These are phyloP conservation scores for Dasyprocta punctata DNA, from an alignment of 2,113 vertebrate species.

Conservation along the genomic window DNA sequence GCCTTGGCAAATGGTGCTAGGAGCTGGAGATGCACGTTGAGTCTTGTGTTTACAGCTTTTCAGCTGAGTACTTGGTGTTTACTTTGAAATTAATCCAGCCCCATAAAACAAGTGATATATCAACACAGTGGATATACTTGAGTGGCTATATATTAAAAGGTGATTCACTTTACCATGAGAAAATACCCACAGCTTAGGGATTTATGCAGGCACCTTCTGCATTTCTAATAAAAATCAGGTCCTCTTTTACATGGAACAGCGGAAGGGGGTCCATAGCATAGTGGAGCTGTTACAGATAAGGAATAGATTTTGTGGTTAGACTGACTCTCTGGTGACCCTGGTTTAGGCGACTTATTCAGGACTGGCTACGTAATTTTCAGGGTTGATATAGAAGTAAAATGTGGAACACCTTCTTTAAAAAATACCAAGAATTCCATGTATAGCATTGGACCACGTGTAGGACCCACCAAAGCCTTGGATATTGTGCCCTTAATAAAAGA, in stretches of 20 bases:
- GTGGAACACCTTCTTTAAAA: not conserved
- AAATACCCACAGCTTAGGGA: not conserved
- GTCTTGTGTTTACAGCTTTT: conserved; percentile 73
- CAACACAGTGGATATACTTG: conserved; percentile 71
- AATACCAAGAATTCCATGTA: not conserved
- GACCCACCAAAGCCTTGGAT: not conserved
- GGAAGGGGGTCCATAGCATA: accelerated
- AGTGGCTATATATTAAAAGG: conserved; percentile 63
- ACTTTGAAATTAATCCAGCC: conserved; percentile 84
- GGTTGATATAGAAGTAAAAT: not conserved
- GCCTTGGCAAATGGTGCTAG: conserved; percentile 50
- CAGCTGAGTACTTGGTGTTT: conserved; percentile 80
- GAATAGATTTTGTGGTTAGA: not conserved
- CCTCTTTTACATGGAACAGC: not conserved
- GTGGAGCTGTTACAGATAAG: not conserved
- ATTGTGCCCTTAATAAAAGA: not conserved
- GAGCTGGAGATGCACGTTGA: conserved; percentile 61
- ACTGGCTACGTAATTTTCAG: not conserved
- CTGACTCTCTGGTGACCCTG: not conserved
- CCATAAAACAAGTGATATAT: conserved; percentile 80
- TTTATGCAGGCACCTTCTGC: not conserved
- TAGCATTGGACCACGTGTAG: not conserved
- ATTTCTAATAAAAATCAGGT: not conserved
- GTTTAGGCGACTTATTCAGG: not conserved
- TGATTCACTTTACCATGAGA: conserved; percentile 42